A percentile compares a stretch with the other conserved stretches of the same genome.
Conservation (phyloP, 2,797 vertebrate genomes). For the Brotogeris chrysoptera region DNA sequence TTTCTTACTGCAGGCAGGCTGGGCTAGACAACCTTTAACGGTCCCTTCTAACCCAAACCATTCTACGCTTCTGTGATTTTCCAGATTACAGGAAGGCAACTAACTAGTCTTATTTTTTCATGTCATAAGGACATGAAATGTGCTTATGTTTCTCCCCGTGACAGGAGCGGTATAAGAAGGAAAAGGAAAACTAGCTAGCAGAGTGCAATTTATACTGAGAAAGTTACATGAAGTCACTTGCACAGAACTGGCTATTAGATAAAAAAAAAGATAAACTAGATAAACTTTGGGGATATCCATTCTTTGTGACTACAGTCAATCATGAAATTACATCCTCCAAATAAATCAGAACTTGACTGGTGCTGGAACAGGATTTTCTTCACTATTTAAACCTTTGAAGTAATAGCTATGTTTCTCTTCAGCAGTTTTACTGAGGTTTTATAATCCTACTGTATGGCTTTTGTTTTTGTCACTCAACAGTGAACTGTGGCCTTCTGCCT, state of each 20-base stretch:
- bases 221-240: background rate
- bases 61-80: background rate
- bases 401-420: background rate
- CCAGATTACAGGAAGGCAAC: background rate
- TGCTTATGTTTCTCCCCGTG: background rate
- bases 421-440: background rate
- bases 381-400: too few species aligned
- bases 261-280: too few species aligned
- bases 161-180: background rate
- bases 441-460: background rate
- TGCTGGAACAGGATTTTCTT: background rate
- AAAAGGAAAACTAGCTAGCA: background rate
- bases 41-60: background rate
- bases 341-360: rapidly evolving
- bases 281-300: background rate
- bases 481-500: background rate
- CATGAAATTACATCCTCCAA: background rate
- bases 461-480: background rate
- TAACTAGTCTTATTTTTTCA: background rate
- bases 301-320: background rate
- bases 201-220: background rate
- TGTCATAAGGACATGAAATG: background rate
- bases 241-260: background rate
- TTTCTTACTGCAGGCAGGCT: background rate
- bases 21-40: background rate